phyloP scores from a whole-genome alignment of 1,140 invertebrate genomes.

The Sitodiplosis mosellana region DNA sequence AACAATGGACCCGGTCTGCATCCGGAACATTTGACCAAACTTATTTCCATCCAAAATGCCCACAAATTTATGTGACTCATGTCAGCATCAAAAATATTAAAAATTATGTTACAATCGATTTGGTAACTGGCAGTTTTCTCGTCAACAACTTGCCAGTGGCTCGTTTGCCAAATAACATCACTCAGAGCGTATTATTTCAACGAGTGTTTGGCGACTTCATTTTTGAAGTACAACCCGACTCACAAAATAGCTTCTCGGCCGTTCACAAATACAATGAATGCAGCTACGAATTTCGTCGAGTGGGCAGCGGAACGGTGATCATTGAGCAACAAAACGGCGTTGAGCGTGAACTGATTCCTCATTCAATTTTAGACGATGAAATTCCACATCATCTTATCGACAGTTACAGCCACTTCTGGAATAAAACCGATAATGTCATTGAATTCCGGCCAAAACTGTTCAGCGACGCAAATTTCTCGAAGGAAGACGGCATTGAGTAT shows the following conservation, averaged over 20 bases:
- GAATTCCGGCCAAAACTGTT: neutral
- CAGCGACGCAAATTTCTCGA: neutral
- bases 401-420: neutral
- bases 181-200: neutral
- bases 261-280: neutral
- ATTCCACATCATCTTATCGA: neutral
- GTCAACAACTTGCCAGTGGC: neutral
- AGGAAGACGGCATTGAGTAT: neutral
- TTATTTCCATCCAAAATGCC: neutral
- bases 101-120: neutral
- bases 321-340: neutral
- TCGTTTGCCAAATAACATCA: neutral
- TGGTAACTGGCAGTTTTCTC: neutral
- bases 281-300: neutral
- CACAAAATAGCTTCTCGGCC: neutral
- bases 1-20: neutral
- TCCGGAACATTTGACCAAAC: neutral
- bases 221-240: neutral
- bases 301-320: neutral
- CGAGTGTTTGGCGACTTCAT: neutral
- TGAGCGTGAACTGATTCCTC: neutral
- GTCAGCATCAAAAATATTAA: neutral
- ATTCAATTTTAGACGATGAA: neutral
- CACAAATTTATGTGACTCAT: neutral
- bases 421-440: neutral